Percentiles rank a stretch among this genome's conserved stretches.
Evolutionary conservation across 2,113 vertebrate genomes (phyloP).

Genomic region (Mesembrinibis cayennensis): DNA sequence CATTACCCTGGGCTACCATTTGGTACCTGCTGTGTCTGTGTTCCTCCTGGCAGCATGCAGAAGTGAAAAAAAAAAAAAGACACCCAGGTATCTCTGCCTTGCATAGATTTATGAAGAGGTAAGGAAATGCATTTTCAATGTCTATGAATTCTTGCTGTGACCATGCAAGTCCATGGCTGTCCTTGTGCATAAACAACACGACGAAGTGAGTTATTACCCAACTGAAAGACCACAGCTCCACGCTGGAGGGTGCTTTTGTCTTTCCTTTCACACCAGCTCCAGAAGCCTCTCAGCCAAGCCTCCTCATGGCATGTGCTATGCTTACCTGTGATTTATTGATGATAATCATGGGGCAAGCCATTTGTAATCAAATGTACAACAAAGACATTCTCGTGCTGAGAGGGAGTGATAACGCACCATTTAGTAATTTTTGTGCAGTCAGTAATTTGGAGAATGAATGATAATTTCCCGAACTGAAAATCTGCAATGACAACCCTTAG

Average conservation of each 20-base stretch:
- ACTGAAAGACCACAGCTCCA: not conserved
- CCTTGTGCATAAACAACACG: not conserved
- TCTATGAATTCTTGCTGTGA: not conserved
- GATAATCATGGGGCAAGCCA: slow-evolving; percentile 76
- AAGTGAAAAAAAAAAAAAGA: not conserved
- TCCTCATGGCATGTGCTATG: slow-evolving; percentile 37
- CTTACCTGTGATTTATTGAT: slow-evolving; percentile 83
- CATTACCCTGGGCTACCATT: not conserved
- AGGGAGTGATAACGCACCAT: slow-evolving; percentile 82
- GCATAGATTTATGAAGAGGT: slow-evolving; percentile 31
- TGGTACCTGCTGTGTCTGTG: not conserved
- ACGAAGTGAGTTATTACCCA: slow-evolving; percentile 8
- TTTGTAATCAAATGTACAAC: slow-evolving; percentile 80
- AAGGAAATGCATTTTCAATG: slow-evolving; percentile 11
- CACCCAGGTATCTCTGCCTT: not conserved
- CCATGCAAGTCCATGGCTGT: not conserved
- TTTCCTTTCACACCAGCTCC: slow-evolving; percentile 16
- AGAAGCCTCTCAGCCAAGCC: slow-evolving; percentile 32
- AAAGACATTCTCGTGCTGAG: slow-evolving; percentile 79
- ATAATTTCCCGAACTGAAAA: slow-evolving; percentile 80
- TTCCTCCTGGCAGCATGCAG: not conserved
- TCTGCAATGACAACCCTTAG: slow-evolving; percentile 73
- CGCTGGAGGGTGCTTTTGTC: slow-evolving; percentile 16
- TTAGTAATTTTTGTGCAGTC: slow-evolving; percentile 80
- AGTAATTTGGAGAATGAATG: slow-evolving; percentile 85